These are phyloP conservation scores for Macrostomum lignano DNA, from an alignment of 1,140 invertebrate species.

Conservation along the genomic window DNA sequence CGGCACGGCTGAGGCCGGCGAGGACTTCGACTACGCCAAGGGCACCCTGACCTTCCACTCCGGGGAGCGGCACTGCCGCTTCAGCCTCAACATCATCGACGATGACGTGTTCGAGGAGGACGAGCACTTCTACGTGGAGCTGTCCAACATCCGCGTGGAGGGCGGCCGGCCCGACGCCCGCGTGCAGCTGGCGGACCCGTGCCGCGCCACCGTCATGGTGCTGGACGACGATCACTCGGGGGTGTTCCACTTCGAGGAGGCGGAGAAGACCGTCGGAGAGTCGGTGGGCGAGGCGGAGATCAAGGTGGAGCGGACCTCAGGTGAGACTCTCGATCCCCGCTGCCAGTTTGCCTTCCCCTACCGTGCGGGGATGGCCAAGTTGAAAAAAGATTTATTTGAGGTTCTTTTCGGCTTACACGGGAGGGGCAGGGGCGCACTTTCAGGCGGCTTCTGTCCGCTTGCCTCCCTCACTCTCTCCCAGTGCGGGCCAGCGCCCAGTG, in stretches of 20 bases:
- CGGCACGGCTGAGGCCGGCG: slow-evolving; percentile 71
- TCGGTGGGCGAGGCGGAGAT: slow-evolving; percentile 52
- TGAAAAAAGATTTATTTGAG: no score
- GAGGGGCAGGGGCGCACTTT: no score
- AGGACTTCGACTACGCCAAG: slow-evolving; percentile 59
- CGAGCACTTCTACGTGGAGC: slow-evolving; percentile 76
- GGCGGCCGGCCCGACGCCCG: background rate
- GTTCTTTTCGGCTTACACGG: no score
- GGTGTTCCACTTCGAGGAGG: slow-evolving; percentile 61
- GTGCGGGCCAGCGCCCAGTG: no score
- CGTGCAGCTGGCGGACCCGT: slow-evolving; percentile 27
- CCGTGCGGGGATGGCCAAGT: no score
- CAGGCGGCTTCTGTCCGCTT: no score
- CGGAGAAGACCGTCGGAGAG: slow-evolving; percentile 57
- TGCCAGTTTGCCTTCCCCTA: no score
- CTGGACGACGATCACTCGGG: slow-evolving; percentile 93
- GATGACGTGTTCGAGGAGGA: slow-evolving; percentile 97
- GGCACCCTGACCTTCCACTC: slow-evolving; percentile 55
- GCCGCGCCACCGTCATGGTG: slow-evolving; percentile 79
- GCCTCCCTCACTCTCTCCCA: no score
- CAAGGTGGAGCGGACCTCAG: slow-evolving; percentile 20
- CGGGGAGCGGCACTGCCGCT: slow-evolving; percentile 49
- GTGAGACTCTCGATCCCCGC: no score
- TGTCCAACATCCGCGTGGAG: slow-evolving; percentile 32
- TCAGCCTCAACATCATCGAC: slow-evolving; percentile 51